Conservation (phyloP, 2,113 vertebrate genomes). For the Galemys pyrenaicus region DNA sequence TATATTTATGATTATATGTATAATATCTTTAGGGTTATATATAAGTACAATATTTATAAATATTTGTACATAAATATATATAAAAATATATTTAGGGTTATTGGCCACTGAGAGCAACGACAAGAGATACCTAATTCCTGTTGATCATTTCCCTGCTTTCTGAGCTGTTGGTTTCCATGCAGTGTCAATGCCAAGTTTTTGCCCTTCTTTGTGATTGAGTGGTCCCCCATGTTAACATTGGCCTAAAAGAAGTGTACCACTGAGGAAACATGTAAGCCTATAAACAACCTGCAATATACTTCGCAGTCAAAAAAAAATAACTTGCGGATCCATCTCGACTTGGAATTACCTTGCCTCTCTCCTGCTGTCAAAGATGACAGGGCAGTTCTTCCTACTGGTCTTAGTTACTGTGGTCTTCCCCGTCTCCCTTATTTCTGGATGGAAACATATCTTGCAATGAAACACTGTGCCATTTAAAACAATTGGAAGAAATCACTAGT, state of each 20-base stretch:
- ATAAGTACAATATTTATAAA: too few relatives aligned
- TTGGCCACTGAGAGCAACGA: background rate
- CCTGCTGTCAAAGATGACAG: background rate
- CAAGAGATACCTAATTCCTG: background rate
- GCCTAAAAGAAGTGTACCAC: background rate
- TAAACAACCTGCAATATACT: background rate
- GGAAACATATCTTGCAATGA: background rate
- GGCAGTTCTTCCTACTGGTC: background rate
- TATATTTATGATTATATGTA: too few relatives aligned
- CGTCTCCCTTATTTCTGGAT: slow-evolving; percentile 9
- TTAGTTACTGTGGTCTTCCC: background rate
- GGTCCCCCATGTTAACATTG: background rate
- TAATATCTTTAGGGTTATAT: too few relatives aligned
- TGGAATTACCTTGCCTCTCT: background rate
- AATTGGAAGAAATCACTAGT: background rate
- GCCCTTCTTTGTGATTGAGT: background rate
- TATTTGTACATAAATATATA: too few relatives aligned
- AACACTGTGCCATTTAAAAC: background rate
- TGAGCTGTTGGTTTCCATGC: slow-evolving; percentile 14
- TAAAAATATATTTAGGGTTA: background rate
- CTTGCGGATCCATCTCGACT: background rate
- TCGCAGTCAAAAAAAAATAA: slow-evolving; percentile 8
- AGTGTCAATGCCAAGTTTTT: background rate
- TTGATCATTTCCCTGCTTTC: background rate
- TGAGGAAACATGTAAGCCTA: background rate